A percentile compares a stretch with the other conserved stretches of the same genome.
Evolutionary conservation across 2,113 vertebrate genomes (phyloP).

Genomic region (Cyanistes caeruleus): DNA sequence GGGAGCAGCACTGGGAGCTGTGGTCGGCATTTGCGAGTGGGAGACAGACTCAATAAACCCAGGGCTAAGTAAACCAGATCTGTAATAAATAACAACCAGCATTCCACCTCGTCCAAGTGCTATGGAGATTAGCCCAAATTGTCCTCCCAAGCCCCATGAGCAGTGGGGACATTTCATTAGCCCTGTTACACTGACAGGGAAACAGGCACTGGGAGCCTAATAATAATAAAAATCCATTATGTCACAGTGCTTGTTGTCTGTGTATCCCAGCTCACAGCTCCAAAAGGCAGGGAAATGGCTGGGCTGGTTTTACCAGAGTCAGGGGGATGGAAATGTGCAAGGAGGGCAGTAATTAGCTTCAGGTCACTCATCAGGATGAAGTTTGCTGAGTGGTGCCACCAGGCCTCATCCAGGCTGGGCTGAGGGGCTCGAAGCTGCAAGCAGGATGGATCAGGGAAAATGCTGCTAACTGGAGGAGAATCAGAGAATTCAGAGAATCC

Average conservation of each 20-base stretch:
- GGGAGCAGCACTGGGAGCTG: neutral
- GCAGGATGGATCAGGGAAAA: neutral
- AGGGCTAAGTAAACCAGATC: neutral
- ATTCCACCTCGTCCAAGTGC: neutral
- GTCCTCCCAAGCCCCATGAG: conserved; percentile 11
- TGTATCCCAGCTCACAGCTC: neutral
- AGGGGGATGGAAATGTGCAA: neutral
- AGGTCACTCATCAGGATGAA: neutral
- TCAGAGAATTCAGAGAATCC: neutral
- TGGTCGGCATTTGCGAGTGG: neutral
- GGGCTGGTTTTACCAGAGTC: neutral
- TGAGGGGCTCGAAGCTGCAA: neutral
- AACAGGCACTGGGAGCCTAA: conserved; percentile 42
- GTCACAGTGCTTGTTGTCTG: neutral
- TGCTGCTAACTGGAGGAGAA: neutral
- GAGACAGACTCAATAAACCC: conserved; percentile 13
- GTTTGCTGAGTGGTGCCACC: neutral
- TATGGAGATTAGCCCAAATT: neutral
- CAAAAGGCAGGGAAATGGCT: neutral
- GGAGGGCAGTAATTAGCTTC: neutral
- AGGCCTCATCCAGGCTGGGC: neutral
- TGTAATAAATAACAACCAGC: conserved; percentile 7
- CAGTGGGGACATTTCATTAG: conserved; percentile 31
- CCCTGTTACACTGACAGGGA: neutral
- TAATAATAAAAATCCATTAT: conserved; percentile 47